Conservation (phyloP, 2,888 invertebrate genomes). For the Hedya salicella region DNA sequence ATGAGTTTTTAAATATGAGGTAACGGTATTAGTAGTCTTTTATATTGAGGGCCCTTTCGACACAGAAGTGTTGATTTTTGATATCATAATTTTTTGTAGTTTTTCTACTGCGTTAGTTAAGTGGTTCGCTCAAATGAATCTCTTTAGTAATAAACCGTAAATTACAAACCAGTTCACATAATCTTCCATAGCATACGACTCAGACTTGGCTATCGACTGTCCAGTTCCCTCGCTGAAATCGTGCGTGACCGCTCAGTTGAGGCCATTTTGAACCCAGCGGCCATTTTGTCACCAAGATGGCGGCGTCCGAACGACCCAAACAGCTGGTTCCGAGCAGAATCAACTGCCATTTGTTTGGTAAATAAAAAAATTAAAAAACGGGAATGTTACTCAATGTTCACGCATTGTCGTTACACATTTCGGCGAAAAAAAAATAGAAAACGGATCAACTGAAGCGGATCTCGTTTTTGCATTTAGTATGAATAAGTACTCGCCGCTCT, state of each 20-base stretch:
- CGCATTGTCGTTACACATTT: constrained; percentile 74
- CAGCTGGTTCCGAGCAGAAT: constrained; percentile 72
- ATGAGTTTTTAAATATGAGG: not conserved
- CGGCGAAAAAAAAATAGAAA: constrained; percentile 62
- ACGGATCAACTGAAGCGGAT: constrained; percentile 59
- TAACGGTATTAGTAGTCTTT: constrained; percentile 12
- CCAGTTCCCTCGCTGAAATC: constrained; percentile 57
- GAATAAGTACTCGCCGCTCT: constrained; percentile 67
- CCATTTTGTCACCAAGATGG: constrained; percentile 67
- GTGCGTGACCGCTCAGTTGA: constrained; percentile 58
- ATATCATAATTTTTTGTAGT: constrained; percentile 16
- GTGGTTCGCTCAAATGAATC: constrained; percentile 57
- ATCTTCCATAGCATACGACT: constrained; percentile 63
- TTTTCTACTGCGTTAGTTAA: constrained; percentile 21
- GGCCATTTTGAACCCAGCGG: constrained; percentile 63
- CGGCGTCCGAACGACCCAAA: constrained; percentile 76
- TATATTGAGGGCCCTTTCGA: constrained; percentile 1
- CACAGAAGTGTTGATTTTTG: not conserved
- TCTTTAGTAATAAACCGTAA: constrained; percentile 48
- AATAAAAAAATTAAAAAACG: constrained; percentile 55
- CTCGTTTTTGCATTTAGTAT: constrained; percentile 66
- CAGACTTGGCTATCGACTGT: constrained; percentile 61
- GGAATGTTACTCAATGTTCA: constrained; percentile 75
- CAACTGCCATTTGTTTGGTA: constrained; percentile 68
- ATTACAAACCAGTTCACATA: constrained; percentile 59